Evolutionary conservation across 2,888 invertebrate genomes (phyloP).

Genomic region (Drosophila macrospina): DNA sequence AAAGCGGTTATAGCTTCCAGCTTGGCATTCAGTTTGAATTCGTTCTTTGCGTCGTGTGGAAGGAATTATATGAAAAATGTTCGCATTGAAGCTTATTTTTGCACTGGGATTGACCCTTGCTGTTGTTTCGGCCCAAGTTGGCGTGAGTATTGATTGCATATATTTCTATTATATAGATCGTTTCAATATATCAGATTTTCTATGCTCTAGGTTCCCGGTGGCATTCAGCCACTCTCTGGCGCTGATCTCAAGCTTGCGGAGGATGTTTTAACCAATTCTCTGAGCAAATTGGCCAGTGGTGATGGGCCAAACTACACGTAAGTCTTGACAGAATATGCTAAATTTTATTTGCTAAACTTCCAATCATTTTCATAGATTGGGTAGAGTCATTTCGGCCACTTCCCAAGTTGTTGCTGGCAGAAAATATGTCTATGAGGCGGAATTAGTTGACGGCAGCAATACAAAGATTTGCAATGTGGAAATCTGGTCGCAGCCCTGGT

Average conservation of each 20-base stretch:
- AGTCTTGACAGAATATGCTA: too few species aligned
- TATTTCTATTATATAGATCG: background rate
- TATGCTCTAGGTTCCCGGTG: constrained; percentile 28
- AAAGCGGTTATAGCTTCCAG: constrained; percentile 19
- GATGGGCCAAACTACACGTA: constrained; percentile 62
- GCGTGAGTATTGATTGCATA: constrained; percentile 24
- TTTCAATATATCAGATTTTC: background rate
- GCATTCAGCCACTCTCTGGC: constrained; percentile 30
- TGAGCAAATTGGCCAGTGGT: constrained; percentile 43
- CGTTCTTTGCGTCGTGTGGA: background rate
- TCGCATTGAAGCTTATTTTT: constrained; percentile 50
- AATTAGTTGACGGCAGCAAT: constrained; percentile 48
- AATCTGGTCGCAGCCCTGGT: constrained; percentile 63
- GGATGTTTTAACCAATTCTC: constrained; percentile 19
- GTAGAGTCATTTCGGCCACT: constrained; percentile 59
- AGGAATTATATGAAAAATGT: constrained; percentile 27
- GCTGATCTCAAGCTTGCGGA: constrained; percentile 39
- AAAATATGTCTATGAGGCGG: constrained; percentile 47
- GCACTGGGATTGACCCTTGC: constrained; percentile 48
- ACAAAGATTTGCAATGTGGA: constrained; percentile 47
- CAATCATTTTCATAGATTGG: constrained; percentile 53
- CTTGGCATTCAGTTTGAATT: constrained; percentile 30
- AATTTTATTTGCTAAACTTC: too few species aligned
- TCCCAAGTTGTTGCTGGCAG: constrained; percentile 56
- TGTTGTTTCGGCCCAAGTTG: constrained; percentile 10